Evolutionary conservation across 2,888 invertebrate species (phyloP).

Genomic region (Chrysolina haemoptera): DNA sequence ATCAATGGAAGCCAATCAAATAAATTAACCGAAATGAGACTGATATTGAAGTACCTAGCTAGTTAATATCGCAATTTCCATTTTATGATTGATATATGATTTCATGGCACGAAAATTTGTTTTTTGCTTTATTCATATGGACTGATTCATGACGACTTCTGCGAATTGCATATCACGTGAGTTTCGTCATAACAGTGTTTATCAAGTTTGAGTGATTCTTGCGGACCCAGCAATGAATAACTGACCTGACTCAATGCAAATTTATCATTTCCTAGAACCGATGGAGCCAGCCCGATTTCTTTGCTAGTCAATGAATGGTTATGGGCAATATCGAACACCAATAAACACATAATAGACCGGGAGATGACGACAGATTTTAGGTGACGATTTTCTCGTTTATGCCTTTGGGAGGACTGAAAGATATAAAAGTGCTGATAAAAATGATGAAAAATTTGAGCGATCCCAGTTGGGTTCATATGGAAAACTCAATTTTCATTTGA

Average conservation of each 20-base stretch:
- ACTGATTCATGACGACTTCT: not conserved
- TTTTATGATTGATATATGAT: conserved; percentile 1
- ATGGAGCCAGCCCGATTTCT: not conserved
- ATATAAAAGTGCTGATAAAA: too few relatives aligned
- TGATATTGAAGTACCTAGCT: not conserved
- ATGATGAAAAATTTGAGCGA: too few relatives aligned
- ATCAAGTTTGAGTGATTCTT: conserved; percentile 1
- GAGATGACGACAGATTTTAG: too few relatives aligned
- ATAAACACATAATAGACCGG: conserved; percentile 1
- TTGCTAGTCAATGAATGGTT: conserved; percentile 6
- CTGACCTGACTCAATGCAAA: not conserved
- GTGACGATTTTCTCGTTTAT: too few relatives aligned
- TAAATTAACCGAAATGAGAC: not conserved
- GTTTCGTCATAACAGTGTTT: not conserved
- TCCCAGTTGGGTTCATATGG: too few relatives aligned
- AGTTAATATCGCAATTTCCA: not conserved
- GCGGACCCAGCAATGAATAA: not conserved
- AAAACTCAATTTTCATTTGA: too few relatives aligned
- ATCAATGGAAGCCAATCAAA: not conserved
- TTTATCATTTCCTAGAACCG: not conserved
- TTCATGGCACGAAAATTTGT: conserved; percentile 10
- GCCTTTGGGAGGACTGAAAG: too few relatives aligned
- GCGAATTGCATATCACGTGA: not conserved
- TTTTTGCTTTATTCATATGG: not conserved
- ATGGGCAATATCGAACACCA: not conserved